These are phyloP conservation scores for Phaethon lepturus DNA, from an alignment of 2,113 vertebrate genomes.

Conservation along the genomic window DNA sequence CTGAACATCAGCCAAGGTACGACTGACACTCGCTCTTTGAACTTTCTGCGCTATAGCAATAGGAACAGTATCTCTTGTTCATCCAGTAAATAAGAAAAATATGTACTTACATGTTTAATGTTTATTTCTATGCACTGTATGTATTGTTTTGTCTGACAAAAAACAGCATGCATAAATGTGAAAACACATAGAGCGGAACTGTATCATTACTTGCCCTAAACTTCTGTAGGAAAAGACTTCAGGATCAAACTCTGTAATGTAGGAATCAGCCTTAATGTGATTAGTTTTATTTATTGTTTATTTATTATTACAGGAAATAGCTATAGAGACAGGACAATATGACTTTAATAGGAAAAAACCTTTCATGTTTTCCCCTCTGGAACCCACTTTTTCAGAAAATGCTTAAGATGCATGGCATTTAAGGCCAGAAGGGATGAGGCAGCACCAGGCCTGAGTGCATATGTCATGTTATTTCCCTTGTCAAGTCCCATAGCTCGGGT, in stretches of 20 bases:
- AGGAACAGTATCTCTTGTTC: not conserved
- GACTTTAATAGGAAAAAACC: not conserved
- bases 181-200: not conserved
- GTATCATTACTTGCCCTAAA: not conserved
- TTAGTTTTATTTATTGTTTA: not conserved
- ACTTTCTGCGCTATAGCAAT: not conserved
- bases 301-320: not conserved
- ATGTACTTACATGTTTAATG: not conserved
- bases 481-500: not conserved
- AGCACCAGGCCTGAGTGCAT: not conserved
- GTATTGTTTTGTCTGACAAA: not conserved
- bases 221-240: not conserved
- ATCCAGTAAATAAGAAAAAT: not conserved
- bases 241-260: not conserved
- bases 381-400: not conserved
- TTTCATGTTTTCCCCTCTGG: not conserved
- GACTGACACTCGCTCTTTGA: not conserved
- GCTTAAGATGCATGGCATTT: not conserved
- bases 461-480: not conserved
- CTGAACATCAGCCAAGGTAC: not conserved
- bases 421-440: not conserved
- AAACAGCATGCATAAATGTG: not conserved
- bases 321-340: not conserved
- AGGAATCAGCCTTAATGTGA: not conserved
- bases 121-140: not conserved